Base-by-base conservation (phyloP, 2,113 vertebrate genomes). In the Prietella phreatophila region DNA sequence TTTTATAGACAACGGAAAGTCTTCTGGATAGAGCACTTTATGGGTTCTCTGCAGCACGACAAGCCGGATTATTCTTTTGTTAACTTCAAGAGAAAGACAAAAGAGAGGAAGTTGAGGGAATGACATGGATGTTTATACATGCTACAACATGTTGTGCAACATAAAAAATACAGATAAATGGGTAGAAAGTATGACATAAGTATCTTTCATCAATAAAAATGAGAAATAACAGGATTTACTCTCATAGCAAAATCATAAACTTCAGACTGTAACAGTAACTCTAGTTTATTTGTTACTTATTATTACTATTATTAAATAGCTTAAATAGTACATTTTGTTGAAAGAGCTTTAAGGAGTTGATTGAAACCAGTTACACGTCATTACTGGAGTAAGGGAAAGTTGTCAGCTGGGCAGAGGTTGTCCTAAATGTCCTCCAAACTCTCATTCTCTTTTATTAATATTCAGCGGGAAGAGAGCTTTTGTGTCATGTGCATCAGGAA, bases 401-500 rank as follows among this genome's bases (percentile, higher is more conserved):
- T 56, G 79, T 84, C 89, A 86, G 63, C 84, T 86, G 85, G 17
- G 53, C 30, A 63, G 69, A 58, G 71, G 27, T 20, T 60, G 73
- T 78, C 76, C 78, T 60, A 82, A 87, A 90, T 88, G 53, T 86
- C 82, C 73, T 36, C 47, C 71, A 89, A 71, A 33, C 86, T 30
- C 83, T 71, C 50, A 53, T 71, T 53, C 25, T 56, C 60, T 87
- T 88, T 88, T 65, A 83, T 82, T 85, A 85, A 47, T 85, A 88
- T 86, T 88, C 80, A 87, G 80, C 85, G 56, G 50, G 33, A 85
- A 89, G 25, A 73, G 25, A 79, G 55, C 80, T 85, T 81, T 86
- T 58, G 75, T 58, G 75, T 75, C 83, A 61, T 60, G 80, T 85
- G 85, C 65, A 63, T 84, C 82, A 88, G 86, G 84, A 90, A 92